Conservation (phyloP, 1,140 invertebrate species). For the Ptiloglossa arizonensis region DNA sequence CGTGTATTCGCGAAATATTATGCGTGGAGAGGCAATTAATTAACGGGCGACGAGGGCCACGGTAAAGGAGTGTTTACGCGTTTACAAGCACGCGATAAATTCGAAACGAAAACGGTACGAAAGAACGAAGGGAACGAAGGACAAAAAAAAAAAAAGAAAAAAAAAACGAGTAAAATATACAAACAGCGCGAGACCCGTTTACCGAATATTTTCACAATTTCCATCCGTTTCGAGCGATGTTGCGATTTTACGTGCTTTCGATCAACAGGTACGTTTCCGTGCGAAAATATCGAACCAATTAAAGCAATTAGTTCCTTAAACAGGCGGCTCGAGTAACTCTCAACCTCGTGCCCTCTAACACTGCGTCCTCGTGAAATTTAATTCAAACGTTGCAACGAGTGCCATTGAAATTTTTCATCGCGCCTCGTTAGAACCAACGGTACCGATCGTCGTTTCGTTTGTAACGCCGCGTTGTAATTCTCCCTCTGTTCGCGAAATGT, state of each 20-base stretch:
- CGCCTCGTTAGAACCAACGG: too few species aligned
- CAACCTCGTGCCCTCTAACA: background rate
- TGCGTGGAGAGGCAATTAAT: slow-evolving; percentile 14
- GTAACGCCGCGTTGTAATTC: too few species aligned
- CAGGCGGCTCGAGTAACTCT: slow-evolving; percentile 18
- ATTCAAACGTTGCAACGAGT: background rate
- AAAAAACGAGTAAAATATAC: too few species aligned
- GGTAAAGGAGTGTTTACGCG: background rate
- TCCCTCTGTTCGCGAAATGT: too few species aligned
- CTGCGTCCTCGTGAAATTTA: slow-evolving; percentile 19
- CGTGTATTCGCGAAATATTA: background rate
- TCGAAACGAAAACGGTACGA: too few species aligned
- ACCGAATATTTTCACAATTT: background rate
- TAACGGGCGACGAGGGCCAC: background rate
- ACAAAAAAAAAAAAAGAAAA: too few species aligned
- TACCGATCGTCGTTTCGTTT: too few species aligned
- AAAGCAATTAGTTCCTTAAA: slow-evolving; percentile 21
- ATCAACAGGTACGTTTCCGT: slow-evolving; percentile 35
- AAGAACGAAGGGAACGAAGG: too few species aligned
- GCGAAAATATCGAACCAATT: slow-evolving; percentile 24
- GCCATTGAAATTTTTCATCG: background rate
- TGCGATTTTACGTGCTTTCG: background rate
- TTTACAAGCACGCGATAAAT: background rate
- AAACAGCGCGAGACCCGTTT: too few species aligned
- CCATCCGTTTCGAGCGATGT: background rate